A percentile compares a stretch with the other conserved stretches of the same genome.
Evolutionary conservation across 2,888 invertebrate species (phyloP).

Genomic region (Leptinotarsa rubiginosa): DNA sequence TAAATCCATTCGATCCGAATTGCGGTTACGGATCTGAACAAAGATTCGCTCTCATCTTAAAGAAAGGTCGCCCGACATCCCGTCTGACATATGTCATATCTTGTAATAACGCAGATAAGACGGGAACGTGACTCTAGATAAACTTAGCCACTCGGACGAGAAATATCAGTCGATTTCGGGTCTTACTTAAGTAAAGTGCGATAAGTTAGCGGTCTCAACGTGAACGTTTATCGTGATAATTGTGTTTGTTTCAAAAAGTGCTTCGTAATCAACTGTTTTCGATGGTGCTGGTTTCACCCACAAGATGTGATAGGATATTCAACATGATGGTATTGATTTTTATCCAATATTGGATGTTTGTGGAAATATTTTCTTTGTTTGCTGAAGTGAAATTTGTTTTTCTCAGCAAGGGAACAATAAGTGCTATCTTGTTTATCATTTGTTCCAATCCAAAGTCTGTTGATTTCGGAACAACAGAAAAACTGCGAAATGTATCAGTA

Average conservation of each 20-base stretch:
- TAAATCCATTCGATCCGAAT: not conserved
- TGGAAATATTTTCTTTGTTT: not conserved
- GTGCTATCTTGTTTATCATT: too few species aligned
- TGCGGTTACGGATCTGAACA: slow-evolving; percentile 27
- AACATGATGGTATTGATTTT: slow-evolving; percentile 34
- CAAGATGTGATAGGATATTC: slow-evolving; percentile 34
- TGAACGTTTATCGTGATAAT: slow-evolving; percentile 17
- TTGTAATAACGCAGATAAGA: slow-evolving; percentile 37
- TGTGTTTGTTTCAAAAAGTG: not conserved
- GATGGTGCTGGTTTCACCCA: slow-evolving; percentile 35
- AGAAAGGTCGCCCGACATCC: slow-evolving; percentile 39
- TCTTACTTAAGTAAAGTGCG: slow-evolving; percentile 20
- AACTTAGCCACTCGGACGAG: slow-evolving; percentile 25
- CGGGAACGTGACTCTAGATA: slow-evolving; percentile 39
- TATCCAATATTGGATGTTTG: not conserved
- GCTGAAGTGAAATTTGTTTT: too few species aligned
- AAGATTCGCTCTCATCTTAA: slow-evolving; percentile 30
- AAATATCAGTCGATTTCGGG: slow-evolving; percentile 31
- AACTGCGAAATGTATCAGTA: not conserved
- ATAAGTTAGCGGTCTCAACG: not conserved
- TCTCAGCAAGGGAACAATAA: too few species aligned
- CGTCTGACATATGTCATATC: slow-evolving; percentile 37
- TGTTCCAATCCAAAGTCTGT: too few species aligned
- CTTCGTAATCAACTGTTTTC: slow-evolving; percentile 9
- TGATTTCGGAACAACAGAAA: too few species aligned